Conservation (phyloP, 23 tunicate genomes). For the Phallusia fumigata region DNA sequence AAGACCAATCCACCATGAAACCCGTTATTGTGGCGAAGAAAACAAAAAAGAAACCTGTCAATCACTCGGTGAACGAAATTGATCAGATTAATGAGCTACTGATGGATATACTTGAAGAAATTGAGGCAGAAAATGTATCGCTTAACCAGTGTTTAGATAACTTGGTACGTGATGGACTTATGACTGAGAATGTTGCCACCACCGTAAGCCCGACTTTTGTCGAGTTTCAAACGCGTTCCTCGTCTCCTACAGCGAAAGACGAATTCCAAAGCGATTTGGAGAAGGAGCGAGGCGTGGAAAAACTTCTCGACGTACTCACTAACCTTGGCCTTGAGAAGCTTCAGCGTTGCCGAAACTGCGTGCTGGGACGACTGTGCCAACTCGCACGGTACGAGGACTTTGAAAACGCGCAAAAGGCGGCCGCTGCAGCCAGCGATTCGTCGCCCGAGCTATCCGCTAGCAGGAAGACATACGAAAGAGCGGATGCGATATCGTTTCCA, state of each 20-base stretch:
- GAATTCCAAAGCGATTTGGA: constrained; percentile 4
- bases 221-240: constrained; percentile 1
- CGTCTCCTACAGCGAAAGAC: neutral
- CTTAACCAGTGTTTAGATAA: constrained; percentile 41
- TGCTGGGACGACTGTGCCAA: constrained; percentile 58
- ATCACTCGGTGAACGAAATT: constrained; percentile 23
- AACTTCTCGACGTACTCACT: constrained; percentile 57
- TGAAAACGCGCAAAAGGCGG: constrained; percentile 66
- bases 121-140: constrained; percentile 64
- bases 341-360: constrained; percentile 40
- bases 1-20: neutral
- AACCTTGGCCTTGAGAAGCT: constrained; percentile 37
- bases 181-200: constrained; percentile 32
- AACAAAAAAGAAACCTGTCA: neutral
- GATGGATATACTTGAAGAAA: constrained; percentile 74
- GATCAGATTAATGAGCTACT: constrained; percentile 58
- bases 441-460: neutral
- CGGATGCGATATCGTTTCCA: neutral
- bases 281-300: constrained; percentile 26
- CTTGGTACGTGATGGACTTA: constrained; percentile 27
- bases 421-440: constrained; percentile 31
- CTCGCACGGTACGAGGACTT: constrained; percentile 56
- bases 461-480: neutral
- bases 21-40: constrained; percentile 3
- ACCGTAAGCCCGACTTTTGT: constrained; percentile 25